These are phyloP conservation scores for Hyphantria cunea DNA, from an alignment of 1,140 invertebrate species.

Conservation along the genomic window DNA sequence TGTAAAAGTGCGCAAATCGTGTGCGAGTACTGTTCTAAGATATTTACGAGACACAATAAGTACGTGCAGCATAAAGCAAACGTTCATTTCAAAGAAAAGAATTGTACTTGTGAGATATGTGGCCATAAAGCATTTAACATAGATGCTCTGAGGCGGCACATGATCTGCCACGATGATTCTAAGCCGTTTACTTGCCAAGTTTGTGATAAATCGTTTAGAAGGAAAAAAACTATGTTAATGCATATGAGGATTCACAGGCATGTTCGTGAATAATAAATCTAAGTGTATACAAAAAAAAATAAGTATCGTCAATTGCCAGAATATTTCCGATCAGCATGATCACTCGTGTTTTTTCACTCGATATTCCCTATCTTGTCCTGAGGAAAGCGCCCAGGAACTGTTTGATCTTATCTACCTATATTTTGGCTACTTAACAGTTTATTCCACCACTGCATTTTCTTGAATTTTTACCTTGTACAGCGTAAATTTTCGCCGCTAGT, in stretches of 20 bases:
- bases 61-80: slow-evolving; percentile 26
- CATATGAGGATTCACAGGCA: slow-evolving; percentile 68
- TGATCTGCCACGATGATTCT: slow-evolving; percentile 84
- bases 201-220: slow-evolving; percentile 84
- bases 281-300: no score
- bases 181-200: slow-evolving; percentile 78
- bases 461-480: no score
- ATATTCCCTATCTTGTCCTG: no score
- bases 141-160: slow-evolving; percentile 71
- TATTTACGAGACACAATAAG: slow-evolving; percentile 25
- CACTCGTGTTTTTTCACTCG: no score
- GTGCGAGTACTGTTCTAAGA: slow-evolving; percentile 32
- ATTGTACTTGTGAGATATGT: slow-evolving; percentile 31
- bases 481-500: no score
- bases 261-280: background rate
- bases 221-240: slow-evolving; percentile 79
- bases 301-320: no score
- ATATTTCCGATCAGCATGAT: no score
- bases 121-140: slow-evolving; percentile 28
- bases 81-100: slow-evolving; percentile 35
- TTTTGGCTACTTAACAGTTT: no score
- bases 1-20: slow-evolving; percentile 20
- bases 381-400: no score
- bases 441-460: no score
- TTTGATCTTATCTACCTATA: no score